Base-by-base conservation (phyloP, 2,888 invertebrate species). In the Conops quadrifasciatus region DNA sequence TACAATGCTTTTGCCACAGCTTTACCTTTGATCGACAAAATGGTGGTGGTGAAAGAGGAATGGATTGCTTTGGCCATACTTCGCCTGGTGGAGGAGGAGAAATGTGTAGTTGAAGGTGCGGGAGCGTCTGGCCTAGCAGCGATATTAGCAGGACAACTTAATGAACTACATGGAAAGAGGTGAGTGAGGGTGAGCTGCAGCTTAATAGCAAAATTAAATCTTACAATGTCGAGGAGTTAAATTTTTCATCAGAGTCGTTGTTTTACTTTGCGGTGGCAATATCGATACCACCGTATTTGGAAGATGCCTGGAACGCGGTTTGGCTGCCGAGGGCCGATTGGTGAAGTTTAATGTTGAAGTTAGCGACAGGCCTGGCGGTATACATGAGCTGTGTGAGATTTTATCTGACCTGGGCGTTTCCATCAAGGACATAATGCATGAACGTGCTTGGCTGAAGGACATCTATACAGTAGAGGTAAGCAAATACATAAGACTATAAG, bases 341-440 rank as follows among this genome's bases (percentile, higher is more conserved):
- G 87, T 90, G 77, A 88, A 93, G 76, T 94, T 95, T 84, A 89
- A 89, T 72, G 92, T 92, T 58, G 92, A 92, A 1, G 91, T 94
- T 2, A 93, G 92, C 81, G 96, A 96, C 87, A 88, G 95, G 74
- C 95, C 96, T 0, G 95, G 95, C 5, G 95, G 84, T 68, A 94
- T 96, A 74, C 91, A 94, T 0, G 95, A 96, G 80, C 88, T 96
- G 5, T 94, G 95, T 81, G 90, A 90, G 79, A 86, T 93, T 53
- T 88, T 96, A 67, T 89, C 92, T 0, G 89, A 90, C 1, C 88
- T 93, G 43, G 95, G 95, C 0, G 95, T 95, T 16, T 93, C 93
- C 51, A 95, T 98, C 75, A 98, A 97, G 85, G 97, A 97, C 82
- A 96, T 98, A 72, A 93, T 95, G 86, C 97, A 98, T 84, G 97